Evolutionary conservation across 2,113 vertebrate genomes (phyloP).

Genomic region (Vombatus ursinus): DNA sequence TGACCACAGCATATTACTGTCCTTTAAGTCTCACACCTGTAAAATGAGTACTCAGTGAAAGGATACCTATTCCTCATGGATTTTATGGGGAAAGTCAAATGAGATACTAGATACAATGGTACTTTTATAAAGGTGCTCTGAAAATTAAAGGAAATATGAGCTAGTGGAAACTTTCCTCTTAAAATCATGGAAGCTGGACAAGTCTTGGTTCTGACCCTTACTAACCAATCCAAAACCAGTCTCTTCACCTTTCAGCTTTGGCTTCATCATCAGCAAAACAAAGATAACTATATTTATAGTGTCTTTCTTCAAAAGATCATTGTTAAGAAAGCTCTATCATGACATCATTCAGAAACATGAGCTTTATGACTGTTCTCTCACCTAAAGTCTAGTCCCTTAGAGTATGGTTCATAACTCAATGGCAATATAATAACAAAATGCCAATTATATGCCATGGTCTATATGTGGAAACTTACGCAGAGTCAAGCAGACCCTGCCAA

Average conservation of each 20-base stretch:
- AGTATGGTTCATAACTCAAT: neutral
- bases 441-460: neutral
- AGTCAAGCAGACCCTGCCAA: neutral
- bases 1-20: neutral
- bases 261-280: neutral
- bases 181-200: neutral
- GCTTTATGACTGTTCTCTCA: neutral
- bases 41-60: neutral
- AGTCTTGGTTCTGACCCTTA: neutral
- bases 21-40: neutral
- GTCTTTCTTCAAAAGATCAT: neutral
- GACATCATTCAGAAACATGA: too few species aligned
- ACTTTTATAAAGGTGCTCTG: neutral
- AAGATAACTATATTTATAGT: neutral
- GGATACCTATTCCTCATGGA: accelerated
- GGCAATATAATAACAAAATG: neutral
- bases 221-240: neutral
- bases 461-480: neutral
- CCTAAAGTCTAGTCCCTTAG: neutral
- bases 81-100: slow-evolving; percentile 2
- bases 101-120: neutral
- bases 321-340: neutral
- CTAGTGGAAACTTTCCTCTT: neutral
- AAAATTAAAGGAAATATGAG: neutral
- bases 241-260: neutral